Base-by-base conservation (phyloP, 2,888 invertebrate species). In the Synergus gifuensis region DNA sequence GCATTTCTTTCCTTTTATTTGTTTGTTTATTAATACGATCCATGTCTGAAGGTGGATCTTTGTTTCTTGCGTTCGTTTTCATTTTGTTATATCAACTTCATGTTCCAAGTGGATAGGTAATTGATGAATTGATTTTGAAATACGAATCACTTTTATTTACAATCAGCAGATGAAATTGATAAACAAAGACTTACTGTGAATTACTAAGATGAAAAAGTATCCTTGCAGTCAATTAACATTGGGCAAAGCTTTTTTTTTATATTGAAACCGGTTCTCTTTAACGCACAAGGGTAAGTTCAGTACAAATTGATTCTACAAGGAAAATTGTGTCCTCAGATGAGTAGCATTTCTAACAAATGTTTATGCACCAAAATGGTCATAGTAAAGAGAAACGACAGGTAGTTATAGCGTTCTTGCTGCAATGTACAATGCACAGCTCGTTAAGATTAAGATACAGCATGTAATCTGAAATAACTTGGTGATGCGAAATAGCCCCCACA, bases 271-370 rank as follows among this genome's bases (percentile, higher is more conserved):
- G 22, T 60, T 60, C 4, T 62, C 5, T 28, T 22, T 5, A 62
- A 22, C 62, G 4, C 14, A 28, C 60, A 28, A 62, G 62, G 62
- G 62, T 62, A 62, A 62, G 62, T 62, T 62, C 62, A 62, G 62
- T 62, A 14, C 7, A 3, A 14, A 62, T 60, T 62, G 4, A 14
- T 62, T 62, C 14, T 28, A 28, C 62, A 28, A 62, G 22, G 14
- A 62, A 28, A 62, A 62, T 62, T 28, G 28, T 28, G 28, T 62
- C 28, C 12, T 14, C 62, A 62, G 62, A 62, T 62, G 62, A 62
- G 22, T 28, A 12, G 62, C 1, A 28, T 62, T 28, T 28, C 18
- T 28, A 22, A 62, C 18, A 28, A 62, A 28, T 22, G 12, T 62
- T 62, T 14, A 62, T 14, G 12, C 14, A 62, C 62, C 5, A 62